These are phyloP conservation scores for Drosophila hydei DNA, from an alignment of 1,140 invertebrate genomes.

Conservation along the genomic window DNA sequence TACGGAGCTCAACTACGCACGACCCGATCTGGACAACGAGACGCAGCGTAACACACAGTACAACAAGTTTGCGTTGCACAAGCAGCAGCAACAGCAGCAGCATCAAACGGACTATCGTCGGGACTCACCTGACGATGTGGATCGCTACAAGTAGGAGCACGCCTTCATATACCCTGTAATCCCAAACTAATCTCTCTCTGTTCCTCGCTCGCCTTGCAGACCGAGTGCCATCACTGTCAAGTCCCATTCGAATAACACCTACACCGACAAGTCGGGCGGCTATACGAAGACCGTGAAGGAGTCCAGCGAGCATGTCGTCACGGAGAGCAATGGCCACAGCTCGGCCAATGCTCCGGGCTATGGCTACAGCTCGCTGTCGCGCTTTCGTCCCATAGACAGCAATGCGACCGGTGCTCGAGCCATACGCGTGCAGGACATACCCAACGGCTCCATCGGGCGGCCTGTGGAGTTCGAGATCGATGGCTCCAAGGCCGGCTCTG, in stretches of 20 bases:
- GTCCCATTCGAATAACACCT: conserved; percentile 81
- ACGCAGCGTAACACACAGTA: conserved; percentile 86
- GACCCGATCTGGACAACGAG: conserved; percentile 85
- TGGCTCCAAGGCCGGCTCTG: conserved; percentile 96
- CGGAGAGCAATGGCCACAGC: conserved; percentile 71
- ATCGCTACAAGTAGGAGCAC: conserved; percentile 68
- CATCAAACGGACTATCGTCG: conserved; percentile 59
- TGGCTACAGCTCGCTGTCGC: conserved; percentile 74
- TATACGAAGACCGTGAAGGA: conserved; percentile 83
- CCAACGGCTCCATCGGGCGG: conserved; percentile 93
- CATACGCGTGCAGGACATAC: conserved; percentile 93
- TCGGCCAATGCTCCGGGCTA: conserved; percentile 29
- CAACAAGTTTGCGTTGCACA: conserved; percentile 85
- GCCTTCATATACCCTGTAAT: not conserved
- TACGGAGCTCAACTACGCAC: conserved; percentile 83
- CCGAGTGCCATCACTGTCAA: conserved; percentile 84
- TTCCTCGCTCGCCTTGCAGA: conserved; percentile 38
- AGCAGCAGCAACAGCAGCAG: conserved; percentile 66
- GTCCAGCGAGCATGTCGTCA: conserved; percentile 79
- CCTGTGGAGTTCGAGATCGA: conserved; percentile 99
- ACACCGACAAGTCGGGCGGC: conserved; percentile 75
- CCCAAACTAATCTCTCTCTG: not conserved
- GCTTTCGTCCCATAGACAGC: conserved; percentile 82
- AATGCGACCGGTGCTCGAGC: conserved; percentile 88
- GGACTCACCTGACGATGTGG: conserved; percentile 72